phyloP scores from a whole-genome alignment of 2,797 vertebrate genomes.

The Karalla daura region DNA sequence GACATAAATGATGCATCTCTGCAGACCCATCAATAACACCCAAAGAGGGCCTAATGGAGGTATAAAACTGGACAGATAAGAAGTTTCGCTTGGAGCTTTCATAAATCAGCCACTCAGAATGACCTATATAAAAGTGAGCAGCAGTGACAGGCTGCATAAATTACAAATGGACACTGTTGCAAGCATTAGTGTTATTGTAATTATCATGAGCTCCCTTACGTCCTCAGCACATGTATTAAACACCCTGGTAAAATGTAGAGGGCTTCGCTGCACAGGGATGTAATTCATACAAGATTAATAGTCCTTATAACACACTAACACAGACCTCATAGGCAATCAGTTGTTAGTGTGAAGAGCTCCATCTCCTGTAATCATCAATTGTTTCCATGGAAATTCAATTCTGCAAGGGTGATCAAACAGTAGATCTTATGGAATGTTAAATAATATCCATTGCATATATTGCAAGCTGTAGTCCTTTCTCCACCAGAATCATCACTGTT shows the following conservation, averaged over 20 bases:
- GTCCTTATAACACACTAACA: conserved; percentile 29
- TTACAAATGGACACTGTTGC: conserved; percentile 65
- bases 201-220: conserved; percentile 49
- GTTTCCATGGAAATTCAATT: conserved; percentile 22
- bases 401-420: not conserved
- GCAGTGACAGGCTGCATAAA: conserved; percentile 68
- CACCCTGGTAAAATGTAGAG: conserved; percentile 49
- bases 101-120: conserved; percentile 81
- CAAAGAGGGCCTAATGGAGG: conserved; percentile 82
- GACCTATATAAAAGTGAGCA: conserved; percentile 80
- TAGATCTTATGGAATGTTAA: conserved; percentile 6
- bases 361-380: conserved; percentile 7
- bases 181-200: conserved; percentile 71
- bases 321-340: conserved; percentile 18
- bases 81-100: conserved; percentile 74
- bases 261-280: conserved; percentile 40
- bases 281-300: conserved; percentile 43
- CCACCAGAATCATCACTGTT: not conserved
- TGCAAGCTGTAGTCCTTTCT: not conserved
- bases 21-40: conserved; percentile 83
- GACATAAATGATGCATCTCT: conserved; percentile 82
- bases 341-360: conserved; percentile 11
- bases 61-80: conserved; percentile 83
- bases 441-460: not conserved
- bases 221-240: conserved; percentile 59